Percentiles rank a stretch among this genome's conserved stretches.
These are phyloP conservation scores for Channa argus DNA, from an alignment of 2,113 vertebrate species.

Conservation along the genomic window DNA sequence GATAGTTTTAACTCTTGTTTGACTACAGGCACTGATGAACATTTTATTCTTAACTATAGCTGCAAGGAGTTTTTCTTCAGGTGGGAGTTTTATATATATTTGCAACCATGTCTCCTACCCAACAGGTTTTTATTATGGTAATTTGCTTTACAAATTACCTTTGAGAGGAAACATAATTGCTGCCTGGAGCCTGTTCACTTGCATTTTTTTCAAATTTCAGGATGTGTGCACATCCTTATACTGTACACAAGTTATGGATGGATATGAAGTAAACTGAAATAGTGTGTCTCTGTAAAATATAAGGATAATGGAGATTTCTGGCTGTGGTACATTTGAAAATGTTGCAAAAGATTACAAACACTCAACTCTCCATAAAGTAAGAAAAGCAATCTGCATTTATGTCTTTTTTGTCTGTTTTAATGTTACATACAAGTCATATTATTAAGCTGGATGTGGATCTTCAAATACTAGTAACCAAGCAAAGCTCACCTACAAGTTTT, in stretches of 20 bases:
- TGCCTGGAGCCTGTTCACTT: constrained; percentile 2
- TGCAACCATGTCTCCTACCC: not conserved
- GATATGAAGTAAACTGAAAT: not conserved
- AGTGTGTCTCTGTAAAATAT: not conserved
- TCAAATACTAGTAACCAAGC: not conserved
- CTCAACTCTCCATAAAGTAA: too few relatives aligned
- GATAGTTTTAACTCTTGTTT: constrained; percentile 29
- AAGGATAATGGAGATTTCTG: too few relatives aligned
- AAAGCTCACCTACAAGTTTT: not conserved
- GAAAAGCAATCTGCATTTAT: too few relatives aligned
- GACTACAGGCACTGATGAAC: not conserved
- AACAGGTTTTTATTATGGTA: not conserved
- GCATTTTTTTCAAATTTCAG: not conserved
- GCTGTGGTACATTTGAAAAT: too few relatives aligned
- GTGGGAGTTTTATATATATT: not conserved
- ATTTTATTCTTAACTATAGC: not conserved
- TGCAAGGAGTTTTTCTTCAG: not conserved
- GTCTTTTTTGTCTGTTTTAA: too few relatives aligned
- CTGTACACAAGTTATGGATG: not conserved
- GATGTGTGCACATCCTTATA: not conserved
- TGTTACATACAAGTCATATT: too few relatives aligned
- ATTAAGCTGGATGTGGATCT: not conserved
- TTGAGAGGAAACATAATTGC: not conserved
- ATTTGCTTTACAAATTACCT: not conserved
- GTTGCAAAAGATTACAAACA: too few relatives aligned